Evolutionary conservation across 35 echinoderm and acorn worm genomes (phyloP).

Genomic region (Patiria miniata): DNA sequence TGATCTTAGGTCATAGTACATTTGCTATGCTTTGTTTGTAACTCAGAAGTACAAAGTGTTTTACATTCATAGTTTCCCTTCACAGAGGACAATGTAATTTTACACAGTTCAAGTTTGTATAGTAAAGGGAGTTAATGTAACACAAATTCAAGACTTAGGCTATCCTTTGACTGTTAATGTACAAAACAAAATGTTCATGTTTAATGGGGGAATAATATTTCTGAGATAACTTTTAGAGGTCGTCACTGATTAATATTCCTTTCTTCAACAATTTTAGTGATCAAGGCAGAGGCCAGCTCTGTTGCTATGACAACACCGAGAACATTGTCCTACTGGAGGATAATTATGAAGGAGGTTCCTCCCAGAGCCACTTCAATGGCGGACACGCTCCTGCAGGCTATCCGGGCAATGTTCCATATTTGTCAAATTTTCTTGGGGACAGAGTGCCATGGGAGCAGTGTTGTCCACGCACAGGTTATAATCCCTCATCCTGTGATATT

Average conservation of each 20-base stretch:
- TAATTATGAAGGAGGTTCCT: slow-evolving; percentile 55
- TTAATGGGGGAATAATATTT: background rate
- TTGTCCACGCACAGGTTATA: slow-evolving; percentile 38
- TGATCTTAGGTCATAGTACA: background rate
- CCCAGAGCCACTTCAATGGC: slow-evolving; percentile 55
- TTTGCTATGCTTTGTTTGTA: background rate
- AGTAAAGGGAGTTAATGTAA: too few relatives aligned
- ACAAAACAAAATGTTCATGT: background rate
- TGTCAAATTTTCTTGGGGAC: slow-evolving; percentile 78
- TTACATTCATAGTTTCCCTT: too few relatives aligned
- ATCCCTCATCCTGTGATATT: slow-evolving; percentile 31
- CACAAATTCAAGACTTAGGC: too few relatives aligned
- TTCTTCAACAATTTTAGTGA: background rate
- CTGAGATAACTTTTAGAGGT: background rate
- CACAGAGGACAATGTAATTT: too few relatives aligned
- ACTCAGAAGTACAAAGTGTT: background rate
- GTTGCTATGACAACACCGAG: slow-evolving; percentile 73
- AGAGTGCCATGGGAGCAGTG: slow-evolving; percentile 88
- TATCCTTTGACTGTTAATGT: too few relatives aligned
- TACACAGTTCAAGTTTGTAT: too few relatives aligned
- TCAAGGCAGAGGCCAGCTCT: slow-evolving; percentile 67
- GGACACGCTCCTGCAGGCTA: slow-evolving; percentile 44
- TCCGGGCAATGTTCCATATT: slow-evolving; percentile 68
- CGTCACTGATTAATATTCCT: background rate
- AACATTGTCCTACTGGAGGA: slow-evolving; percentile 71